Conservation (phyloP, 2,797 vertebrate genomes). For the Brachymystax lenok region DNA sequence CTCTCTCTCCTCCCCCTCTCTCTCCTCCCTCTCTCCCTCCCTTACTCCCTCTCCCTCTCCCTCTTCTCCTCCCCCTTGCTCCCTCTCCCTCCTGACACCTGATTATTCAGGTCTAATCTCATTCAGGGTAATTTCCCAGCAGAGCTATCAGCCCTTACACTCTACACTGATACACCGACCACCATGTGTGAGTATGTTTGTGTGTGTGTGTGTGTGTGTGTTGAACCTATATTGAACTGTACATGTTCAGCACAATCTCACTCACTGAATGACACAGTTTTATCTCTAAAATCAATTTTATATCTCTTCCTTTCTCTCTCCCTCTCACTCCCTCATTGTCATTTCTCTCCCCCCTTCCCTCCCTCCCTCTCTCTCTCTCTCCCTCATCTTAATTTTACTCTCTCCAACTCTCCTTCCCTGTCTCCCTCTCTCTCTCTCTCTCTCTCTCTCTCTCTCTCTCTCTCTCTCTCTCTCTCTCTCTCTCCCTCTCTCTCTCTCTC, state of each 20-base stretch:
- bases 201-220: slow-evolving; percentile 13
- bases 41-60: too few relatives aligned
- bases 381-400: too few relatives aligned
- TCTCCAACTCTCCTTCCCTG: too few relatives aligned
- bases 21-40: too few relatives aligned
- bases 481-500: too few relatives aligned
- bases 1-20: neutral
- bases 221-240: too few relatives aligned
- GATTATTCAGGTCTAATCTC: slow-evolving; percentile 63
- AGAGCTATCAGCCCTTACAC: slow-evolving; percentile 36
- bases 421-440: neutral
- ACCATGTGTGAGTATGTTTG: neutral
- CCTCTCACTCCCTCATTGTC: neutral
- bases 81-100: slow-evolving; percentile 5
- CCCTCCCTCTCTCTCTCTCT: too few relatives aligned
- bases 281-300: too few relatives aligned
- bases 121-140: slow-evolving; percentile 69
- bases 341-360: too few relatives aligned
- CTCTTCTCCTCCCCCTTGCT: too few relatives aligned
- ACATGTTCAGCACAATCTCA: slow-evolving; percentile 13
- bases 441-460: neutral
- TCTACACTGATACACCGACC: slow-evolving; percentile 41
- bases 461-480: slow-evolving; percentile 3
- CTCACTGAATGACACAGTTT: slow-evolving; percentile 4
- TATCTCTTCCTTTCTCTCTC: too few relatives aligned